Percentiles rank a stretch among this genome's conserved stretches.
These are phyloP conservation scores for Sialis fuliginosa DNA, from an alignment of 2,888 invertebrate genomes.

Conservation along the genomic window DNA sequence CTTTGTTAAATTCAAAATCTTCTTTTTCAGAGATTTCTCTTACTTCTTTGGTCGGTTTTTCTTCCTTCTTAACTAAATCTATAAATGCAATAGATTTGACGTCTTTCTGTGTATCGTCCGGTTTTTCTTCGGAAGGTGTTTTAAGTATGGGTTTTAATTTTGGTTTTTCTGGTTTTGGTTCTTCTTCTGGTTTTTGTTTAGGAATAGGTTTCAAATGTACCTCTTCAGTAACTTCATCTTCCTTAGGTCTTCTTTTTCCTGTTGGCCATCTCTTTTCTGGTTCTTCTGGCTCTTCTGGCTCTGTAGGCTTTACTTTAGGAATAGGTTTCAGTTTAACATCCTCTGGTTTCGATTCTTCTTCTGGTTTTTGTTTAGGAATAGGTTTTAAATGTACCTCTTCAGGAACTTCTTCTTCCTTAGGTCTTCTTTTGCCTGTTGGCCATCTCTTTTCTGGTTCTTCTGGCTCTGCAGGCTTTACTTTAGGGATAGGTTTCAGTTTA, in stretches of 20 bases:
- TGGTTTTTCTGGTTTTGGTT: conserved; percentile 12
- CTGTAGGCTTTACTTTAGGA: conserved; percentile 15
- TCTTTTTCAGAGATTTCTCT: conserved; percentile 11
- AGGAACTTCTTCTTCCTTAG: conserved; percentile 9
- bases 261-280: conserved; percentile 13
- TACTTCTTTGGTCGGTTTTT: conserved; percentile 11
- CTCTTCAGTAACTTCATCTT: conserved; percentile 13
- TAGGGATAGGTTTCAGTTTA: conserved; percentile 9
- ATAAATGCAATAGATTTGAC: conserved; percentile 13
- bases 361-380: conserved; percentile 12
- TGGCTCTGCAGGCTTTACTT: conserved; percentile 7
- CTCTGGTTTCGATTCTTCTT: conserved; percentile 15
- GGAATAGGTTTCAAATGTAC: conserved; percentile 9
- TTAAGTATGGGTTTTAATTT: conserved; percentile 12
- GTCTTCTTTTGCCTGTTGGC: conserved; percentile 10
- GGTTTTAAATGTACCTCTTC: conserved; percentile 9
- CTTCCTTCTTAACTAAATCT: conserved; percentile 11
- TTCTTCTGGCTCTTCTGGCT: conserved; percentile 11
- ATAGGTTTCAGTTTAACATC: conserved; percentile 23
- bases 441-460: conserved; percentile 13
- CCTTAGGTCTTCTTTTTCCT: conserved; percentile 16
- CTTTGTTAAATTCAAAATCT: conserved; percentile 16
- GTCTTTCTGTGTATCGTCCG: conserved; percentile 11
- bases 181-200: conserved; percentile 17
- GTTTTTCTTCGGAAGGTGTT: conserved; percentile 14